Base-by-base conservation (phyloP, 2,797 vertebrate species). In the Myioborus melanocephalus region DNA sequence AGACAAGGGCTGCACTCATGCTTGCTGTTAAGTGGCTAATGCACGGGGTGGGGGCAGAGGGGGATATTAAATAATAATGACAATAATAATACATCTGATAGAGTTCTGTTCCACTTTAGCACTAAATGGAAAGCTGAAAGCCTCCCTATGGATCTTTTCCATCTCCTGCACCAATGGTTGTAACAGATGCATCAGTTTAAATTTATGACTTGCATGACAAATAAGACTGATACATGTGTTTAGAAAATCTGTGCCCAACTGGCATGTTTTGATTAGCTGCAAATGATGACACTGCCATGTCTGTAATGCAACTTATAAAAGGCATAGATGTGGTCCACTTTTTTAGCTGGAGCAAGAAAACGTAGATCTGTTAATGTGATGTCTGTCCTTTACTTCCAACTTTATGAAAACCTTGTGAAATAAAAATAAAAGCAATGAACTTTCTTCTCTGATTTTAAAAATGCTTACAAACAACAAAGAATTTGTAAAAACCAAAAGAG, bases 21-120 rank as follows among this genome's bases (percentile, higher is more conserved):
- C 79, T 93, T 95, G 72, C 91, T 72, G 50, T 57, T 91, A 94
- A 94, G 89, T 93, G 91, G 75, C 68, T 79, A 66, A 68, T 8
- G 4, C 8, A 2, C 11, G 65, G 91, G 77, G n/a, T n/a, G n/a
- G 81, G 91, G 73, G 64, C 70, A 84, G 80, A 90, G 77, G 2
- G 57, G 72, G 52, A 55, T 90, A 96, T 97, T 91, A 97, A 97
- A 96, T 97, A 97, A 89, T 96, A 94, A 97, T 96, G 95, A 89
- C 81, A 92, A 83, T 87, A 93, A 88, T 95, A 79, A 90, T 90
- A 84, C 70, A 64, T 88, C 80, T 94, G 90, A 91, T 95, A 94
- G 94, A 94, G 85, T 82, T 91, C 83, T 80, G 88, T 84, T 94
- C 91, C 9, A 10, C 89, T 94, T 89, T 57, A 84, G 91, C 73